Evolutionary conservation across 2,888 invertebrate species (phyloP).

Genomic region (Phragmatobia fuliginosa): DNA sequence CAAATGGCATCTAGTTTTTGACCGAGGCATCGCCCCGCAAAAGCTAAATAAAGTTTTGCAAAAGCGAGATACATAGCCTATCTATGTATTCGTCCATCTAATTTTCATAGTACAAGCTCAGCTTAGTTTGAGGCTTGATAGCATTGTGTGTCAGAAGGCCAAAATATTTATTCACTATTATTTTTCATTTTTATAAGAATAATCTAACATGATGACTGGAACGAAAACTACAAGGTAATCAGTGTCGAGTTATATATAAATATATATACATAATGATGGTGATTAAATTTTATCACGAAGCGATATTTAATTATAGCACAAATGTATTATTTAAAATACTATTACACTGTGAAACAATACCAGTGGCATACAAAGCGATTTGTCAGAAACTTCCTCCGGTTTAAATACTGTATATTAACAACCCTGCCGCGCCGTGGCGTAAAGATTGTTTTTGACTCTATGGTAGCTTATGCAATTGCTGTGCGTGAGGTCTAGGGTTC

Average conservation of each 20-base stretch:
- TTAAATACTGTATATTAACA: not conserved
- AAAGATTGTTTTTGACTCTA: not conserved
- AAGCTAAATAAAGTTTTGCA: no score
- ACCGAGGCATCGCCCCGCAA: not conserved
- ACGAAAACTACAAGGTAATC: no score
- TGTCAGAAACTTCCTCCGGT: not conserved
- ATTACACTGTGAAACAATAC: not conserved
- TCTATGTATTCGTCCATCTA: no score
- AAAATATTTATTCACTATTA: no score
- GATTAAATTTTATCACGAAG: not conserved
- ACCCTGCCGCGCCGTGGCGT: not conserved
- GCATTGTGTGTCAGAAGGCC: no score
- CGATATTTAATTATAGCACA: not conserved
- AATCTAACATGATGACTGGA: slow-evolving; percentile 5
- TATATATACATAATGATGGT: not conserved
- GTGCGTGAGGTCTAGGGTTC: no score
- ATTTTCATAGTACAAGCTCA: no score
- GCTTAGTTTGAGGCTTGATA: no score
- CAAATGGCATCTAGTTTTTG: not conserved
- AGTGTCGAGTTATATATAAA: not conserved
- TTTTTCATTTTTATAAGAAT: not conserved
- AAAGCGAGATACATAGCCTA: no score
- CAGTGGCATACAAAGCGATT: not conserved
- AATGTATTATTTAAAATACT: not conserved
- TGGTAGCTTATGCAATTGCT: no score